These are phyloP conservation scores for Blastomussa wellsi DNA, from an alignment of 92 coral and sea anemone genomes.

Conservation along the genomic window DNA sequence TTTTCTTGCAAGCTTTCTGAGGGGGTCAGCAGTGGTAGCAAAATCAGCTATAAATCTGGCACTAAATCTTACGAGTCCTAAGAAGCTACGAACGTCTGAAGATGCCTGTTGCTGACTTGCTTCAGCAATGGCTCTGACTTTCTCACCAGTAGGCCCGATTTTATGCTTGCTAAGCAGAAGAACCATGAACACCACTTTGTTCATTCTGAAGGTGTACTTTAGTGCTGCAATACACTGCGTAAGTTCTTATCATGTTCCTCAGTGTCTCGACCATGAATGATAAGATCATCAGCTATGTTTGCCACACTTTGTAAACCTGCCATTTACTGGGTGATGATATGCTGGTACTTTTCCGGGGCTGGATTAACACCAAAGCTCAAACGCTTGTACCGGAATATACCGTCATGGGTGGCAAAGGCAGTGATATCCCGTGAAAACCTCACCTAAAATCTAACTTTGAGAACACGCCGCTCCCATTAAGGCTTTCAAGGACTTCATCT, in stretches of 20 bases:
- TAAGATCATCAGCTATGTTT: conserved; percentile 39
- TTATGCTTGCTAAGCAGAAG: conserved; percentile 17
- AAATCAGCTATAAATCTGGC: conserved; percentile 26
- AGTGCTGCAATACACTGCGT: too few species aligned
- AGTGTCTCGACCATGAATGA: conserved; percentile 15
- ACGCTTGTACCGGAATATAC: conserved; percentile 24
- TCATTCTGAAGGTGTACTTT: too few species aligned
- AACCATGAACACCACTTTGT: too few species aligned
- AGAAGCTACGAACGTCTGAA: conserved; percentile 24
- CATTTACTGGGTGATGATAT: conserved; percentile 29
- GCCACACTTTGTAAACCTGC: conserved; percentile 23
- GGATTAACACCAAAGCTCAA: conserved; percentile 38
- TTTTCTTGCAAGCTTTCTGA: background rate
- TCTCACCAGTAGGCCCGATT: conserved; percentile 28
- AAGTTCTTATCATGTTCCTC: too few species aligned
- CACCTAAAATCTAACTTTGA: conserved; percentile 28
- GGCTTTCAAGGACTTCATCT: conserved; percentile 43
- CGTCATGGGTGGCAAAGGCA: too few species aligned
- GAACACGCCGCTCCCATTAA: conserved; percentile 41
- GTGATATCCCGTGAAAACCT: conserved; percentile 38
- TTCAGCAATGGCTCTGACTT: background rate
- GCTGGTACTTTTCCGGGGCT: conserved; percentile 42
- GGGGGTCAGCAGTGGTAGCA: conserved; percentile 21
- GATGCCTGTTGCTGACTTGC: background rate
- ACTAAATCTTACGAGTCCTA: background rate